Evolutionary conservation across 2,113 vertebrate species (phyloP), one percentile per base, ranked within the genome.

Genomic region (Apus apus): DNA sequence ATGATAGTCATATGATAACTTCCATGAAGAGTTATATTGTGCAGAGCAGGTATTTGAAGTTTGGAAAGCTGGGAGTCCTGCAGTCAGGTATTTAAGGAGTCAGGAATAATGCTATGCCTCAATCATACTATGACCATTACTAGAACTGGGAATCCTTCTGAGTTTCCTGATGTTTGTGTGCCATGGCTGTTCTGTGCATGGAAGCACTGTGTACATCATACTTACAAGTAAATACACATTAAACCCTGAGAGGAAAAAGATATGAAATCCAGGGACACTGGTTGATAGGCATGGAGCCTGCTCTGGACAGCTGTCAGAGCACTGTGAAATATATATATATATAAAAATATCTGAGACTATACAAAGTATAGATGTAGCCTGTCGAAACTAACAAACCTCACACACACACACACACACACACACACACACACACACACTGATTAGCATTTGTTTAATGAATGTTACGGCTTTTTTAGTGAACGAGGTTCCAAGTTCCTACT

Each of bases 341-440:
- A 54, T 40, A 54, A 75, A 54, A 66, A 62, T 19, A 19, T 81
- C 15, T 58, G 73, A 73, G 40, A 32, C 40, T 65, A 0, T 45
- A n/a, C 56, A 29, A 65, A 67, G 56, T 30, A 56, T 14, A 70
- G 30, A 61, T 4, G 1, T 56, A 74, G 22, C 21, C 45, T 64
- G 13, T 48, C 64, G 25, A 73, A 93, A 65, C 16, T 58, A 66
- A 27, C 34, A 46, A 46, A 14, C 45, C 45, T 38, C 38, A n/a
- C n/a, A n/a, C n/a, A n/a, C n/a, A n/a, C 40, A 13, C 40, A 40
- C 40, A 40, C 40, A 40, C 40, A 40, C 18, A 32, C 45, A 40
- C 61, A 1, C 5, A 1, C 26, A 0, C 29, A 32, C 18, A 8
- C 2, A 5, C 7, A n/a, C 13, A n/a, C 20, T 13, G 29, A 51